Evolutionary conservation across 2,113 vertebrate genomes (phyloP).

Genomic region (Phaethon lepturus): DNA sequence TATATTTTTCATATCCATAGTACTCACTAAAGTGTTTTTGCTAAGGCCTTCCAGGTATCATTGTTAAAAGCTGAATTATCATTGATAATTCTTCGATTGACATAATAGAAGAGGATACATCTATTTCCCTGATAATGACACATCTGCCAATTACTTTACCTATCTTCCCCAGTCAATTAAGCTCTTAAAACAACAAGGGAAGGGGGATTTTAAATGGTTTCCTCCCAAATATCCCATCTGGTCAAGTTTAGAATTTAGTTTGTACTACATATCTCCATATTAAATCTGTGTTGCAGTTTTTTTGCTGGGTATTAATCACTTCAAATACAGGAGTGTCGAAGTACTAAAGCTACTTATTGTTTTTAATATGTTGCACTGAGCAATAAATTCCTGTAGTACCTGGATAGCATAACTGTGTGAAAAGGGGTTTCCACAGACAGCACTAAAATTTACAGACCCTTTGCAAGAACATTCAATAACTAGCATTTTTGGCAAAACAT

Average conservation of each 20-base stretch:
- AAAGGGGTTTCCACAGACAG: neutral
- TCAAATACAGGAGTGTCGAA: neutral
- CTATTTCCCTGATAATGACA: neutral
- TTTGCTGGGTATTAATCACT: neutral
- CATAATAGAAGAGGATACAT: neutral
- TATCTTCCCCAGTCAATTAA: neutral
- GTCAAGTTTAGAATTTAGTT: neutral
- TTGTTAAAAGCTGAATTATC: neutral
- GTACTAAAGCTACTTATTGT: neutral
- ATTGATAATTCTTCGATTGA: neutral
- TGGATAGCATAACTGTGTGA: neutral
- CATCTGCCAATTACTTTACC: neutral
- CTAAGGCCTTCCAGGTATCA: neutral
- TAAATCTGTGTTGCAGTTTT: neutral
- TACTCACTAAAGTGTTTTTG: neutral
- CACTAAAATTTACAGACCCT: neutral
- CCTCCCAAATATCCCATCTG: neutral
- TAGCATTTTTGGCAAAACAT: neutral
- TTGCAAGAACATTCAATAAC: neutral
- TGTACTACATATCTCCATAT: neutral
- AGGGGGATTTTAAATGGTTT: neutral
- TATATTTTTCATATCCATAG: neutral
- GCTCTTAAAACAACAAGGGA: neutral
- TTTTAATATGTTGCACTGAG: neutral
- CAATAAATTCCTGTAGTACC: neutral